Evolutionary conservation across 2,113 vertebrate genomes (phyloP).

Genomic region (Mus pahari): DNA sequence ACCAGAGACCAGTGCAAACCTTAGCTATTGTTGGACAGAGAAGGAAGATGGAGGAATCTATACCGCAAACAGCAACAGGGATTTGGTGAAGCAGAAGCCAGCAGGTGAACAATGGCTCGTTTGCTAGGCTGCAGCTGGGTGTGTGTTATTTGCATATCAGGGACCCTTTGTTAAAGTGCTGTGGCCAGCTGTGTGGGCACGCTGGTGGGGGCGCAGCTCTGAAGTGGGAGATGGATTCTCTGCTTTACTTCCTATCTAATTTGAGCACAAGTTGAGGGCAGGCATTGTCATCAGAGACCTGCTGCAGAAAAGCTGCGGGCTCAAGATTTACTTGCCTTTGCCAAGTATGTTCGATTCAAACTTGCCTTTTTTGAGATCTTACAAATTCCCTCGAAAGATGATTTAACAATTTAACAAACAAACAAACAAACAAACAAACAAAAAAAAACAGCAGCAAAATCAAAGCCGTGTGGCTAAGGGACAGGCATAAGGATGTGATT

Average conservation of each 20-base stretch:
- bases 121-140: constrained; percentile 53
- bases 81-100: constrained; percentile 13
- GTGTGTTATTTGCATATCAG: constrained; percentile 54
- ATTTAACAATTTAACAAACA: constrained; percentile 78
- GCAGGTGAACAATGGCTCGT: constrained; percentile 66
- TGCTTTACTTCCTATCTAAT: constrained; percentile 46
- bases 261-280: constrained; percentile 35
- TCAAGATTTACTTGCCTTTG: constrained; percentile 72
- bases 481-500: constrained; percentile 69
- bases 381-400: constrained; percentile 72
- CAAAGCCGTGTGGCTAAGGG: constrained; percentile 66
- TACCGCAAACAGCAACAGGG: constrained; percentile 22
- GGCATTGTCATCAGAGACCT: constrained; percentile 9
- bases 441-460: constrained; percentile 70
- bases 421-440: neutral
- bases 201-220: neutral
- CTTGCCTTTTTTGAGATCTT: constrained; percentile 65
- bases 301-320: constrained; percentile 3
- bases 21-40: neutral
- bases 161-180: constrained; percentile 46
- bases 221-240: constrained; percentile 43
- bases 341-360: constrained; percentile 71
- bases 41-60: neutral
- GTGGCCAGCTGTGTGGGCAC: constrained; percentile 40
- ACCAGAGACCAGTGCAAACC: neutral